Percentiles rank a stretch among this genome's conserved stretches.
These are phyloP conservation scores for Palythoa grandis DNA, from an alignment of 92 coral and sea anemone genomes.

Conservation along the genomic window DNA sequence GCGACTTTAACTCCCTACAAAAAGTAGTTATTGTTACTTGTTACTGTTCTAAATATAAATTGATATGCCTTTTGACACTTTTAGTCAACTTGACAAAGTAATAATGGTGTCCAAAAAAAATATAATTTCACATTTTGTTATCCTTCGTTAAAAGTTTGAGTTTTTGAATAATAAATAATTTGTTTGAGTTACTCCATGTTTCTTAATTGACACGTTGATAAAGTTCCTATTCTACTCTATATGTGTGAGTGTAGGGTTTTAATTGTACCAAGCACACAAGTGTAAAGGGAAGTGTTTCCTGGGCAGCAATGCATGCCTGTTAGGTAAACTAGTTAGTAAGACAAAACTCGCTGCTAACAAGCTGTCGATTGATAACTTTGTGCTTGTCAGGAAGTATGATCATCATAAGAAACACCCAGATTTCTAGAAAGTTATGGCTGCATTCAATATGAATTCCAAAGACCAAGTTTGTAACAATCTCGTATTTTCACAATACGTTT, in stretches of 20 bases:
- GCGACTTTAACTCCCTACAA: no score
- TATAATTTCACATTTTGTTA: constrained; percentile 1
- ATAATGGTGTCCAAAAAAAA: not conserved
- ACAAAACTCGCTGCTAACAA: no score
- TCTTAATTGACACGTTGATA: not conserved
- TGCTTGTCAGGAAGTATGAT: no score
- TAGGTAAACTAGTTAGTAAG: not conserved
- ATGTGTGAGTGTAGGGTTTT: constrained; percentile 12
- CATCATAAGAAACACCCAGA: no score
- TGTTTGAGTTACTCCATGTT: constrained; percentile 3
- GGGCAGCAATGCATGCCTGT: not conserved
- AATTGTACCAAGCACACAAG: constrained; percentile 5
- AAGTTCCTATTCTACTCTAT: no score
- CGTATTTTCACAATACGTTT: no score
- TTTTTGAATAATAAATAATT: not conserved
- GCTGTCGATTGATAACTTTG: no score
- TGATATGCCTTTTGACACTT: not conserved
- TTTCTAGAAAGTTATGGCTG: no score
- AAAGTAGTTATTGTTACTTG: no score
- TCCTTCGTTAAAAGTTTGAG: not conserved
- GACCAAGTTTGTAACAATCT: no score
- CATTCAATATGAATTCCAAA: no score
- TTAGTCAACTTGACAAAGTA: not conserved
- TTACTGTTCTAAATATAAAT: not conserved
- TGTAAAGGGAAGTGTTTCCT: not conserved